Percentiles rank a stretch among this genome's conserved stretches.
Conservation (phyloP, 30 jellyfish, hydroid and myxozoan species). For the Aurelia sp. region DNA sequence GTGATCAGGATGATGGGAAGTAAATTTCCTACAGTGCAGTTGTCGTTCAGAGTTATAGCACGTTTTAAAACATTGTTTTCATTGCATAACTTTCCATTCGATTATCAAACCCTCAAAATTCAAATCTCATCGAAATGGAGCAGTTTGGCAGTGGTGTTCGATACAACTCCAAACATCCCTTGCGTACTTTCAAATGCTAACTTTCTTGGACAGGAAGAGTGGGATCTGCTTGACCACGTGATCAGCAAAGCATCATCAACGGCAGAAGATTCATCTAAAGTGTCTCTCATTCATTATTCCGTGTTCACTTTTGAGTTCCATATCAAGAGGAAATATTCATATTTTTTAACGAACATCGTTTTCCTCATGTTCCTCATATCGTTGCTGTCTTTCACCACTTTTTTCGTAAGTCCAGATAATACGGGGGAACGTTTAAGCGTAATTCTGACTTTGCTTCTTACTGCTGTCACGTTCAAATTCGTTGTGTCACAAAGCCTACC, state of each 20-base stretch:
- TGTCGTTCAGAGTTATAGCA: constrained; percentile 88
- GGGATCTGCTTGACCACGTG: constrained; percentile 83
- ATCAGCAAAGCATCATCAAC: constrained; percentile 45
- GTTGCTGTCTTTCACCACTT: constrained; percentile 85
- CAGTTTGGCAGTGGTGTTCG: constrained; percentile 67
- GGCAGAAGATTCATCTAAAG: constrained; percentile 65
- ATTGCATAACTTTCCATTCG: constrained; percentile 84
- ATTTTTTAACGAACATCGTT: constrained; percentile 79
- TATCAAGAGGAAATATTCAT: constrained; percentile 76
- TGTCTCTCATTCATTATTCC: constrained; percentile 69
- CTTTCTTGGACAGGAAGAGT: constrained; percentile 86
- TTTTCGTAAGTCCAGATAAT: constrained; percentile 68
- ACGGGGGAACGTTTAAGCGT: constrained; percentile 91
- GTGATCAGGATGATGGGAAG: constrained; percentile 46
- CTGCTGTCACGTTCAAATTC: constrained; percentile 90
- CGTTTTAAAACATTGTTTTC: constrained; percentile 85
- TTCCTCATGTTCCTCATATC: constrained; percentile 89
- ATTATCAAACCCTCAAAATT: constrained; percentile 78
- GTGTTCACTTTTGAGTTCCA: constrained; percentile 68
- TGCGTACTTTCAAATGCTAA: constrained; percentile 72
- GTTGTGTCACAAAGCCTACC: constrained; percentile 93
- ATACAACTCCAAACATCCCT: constrained; percentile 77
- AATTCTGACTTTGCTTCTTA: constrained; percentile 81
- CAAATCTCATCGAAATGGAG: constrained; percentile 89
- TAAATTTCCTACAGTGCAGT: constrained; percentile 62